These are phyloP conservation scores for Cercopithecus neglectus DNA, from an alignment of 2,797 vertebrate species.

Conservation along the genomic window DNA sequence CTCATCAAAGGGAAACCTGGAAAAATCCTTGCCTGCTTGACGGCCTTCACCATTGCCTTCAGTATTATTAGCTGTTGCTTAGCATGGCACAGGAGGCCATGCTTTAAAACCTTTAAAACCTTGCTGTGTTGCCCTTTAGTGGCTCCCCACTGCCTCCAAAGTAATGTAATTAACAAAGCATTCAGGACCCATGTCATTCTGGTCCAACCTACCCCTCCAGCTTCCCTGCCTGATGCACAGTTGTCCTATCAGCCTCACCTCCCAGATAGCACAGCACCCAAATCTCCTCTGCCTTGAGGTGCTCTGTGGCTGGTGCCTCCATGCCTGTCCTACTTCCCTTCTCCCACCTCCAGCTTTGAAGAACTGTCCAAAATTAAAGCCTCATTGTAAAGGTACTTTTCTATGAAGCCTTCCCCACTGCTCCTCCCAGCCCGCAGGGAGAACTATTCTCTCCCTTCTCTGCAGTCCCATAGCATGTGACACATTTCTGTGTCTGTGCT, in stretches of 20 bases:
- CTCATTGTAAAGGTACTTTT: background rate
- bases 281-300: background rate
- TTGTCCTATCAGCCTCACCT: background rate
- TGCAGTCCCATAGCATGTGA: background rate
- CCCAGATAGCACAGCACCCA: background rate
- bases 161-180: background rate
- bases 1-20: background rate
- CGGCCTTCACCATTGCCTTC: background rate
- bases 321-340: background rate
- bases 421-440: background rate
- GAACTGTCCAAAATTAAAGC: background rate
- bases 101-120: background rate
- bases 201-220: background rate
- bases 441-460: background rate
- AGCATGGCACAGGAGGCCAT: background rate
- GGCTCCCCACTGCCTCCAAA: background rate
- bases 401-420: background rate
- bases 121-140: background rate
- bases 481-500: background rate
- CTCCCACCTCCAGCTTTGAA: background rate
- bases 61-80: background rate
- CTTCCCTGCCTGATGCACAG: background rate
- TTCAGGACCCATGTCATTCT: background rate
- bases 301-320: too few relatives aligned
- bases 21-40: background rate